These are phyloP conservation scores for Probosciger aterrimus DNA, from an alignment of 2,113 vertebrate species.

Conservation along the genomic window DNA sequence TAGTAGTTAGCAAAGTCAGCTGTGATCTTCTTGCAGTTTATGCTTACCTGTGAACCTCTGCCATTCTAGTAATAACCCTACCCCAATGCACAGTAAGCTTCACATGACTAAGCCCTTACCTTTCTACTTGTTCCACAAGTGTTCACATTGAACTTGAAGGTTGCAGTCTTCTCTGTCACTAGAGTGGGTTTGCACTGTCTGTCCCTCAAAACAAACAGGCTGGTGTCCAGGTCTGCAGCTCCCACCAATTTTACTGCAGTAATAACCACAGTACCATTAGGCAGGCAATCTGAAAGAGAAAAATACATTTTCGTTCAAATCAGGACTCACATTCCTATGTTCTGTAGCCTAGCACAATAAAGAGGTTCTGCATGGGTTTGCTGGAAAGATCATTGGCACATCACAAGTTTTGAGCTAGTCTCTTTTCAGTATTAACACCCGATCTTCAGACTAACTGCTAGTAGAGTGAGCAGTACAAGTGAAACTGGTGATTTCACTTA, in stretches of 20 bases:
- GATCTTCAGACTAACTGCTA: neutral
- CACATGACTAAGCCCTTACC: neutral
- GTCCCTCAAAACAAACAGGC: slow-evolving; percentile 42
- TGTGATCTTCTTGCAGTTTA: neutral
- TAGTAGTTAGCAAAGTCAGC: neutral
- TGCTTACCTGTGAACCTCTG: neutral
- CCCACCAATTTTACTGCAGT: slow-evolving; percentile 25
- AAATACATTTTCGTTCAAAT: neutral
- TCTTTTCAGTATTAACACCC: neutral
- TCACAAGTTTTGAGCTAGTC: neutral
- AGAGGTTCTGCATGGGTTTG: neutral
- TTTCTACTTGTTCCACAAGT: slow-evolving; percentile 55
- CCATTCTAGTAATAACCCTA: neutral
- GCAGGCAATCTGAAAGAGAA: slow-evolving; percentile 50
- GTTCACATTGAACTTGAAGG: slow-evolving; percentile 45
- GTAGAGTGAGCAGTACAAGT: neutral
- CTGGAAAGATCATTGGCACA: neutral
- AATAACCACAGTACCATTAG: slow-evolving; percentile 52
- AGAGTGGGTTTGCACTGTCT: neutral
- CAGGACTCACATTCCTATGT: neutral
- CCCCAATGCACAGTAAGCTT: neutral
- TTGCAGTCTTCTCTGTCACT: slow-evolving; percentile 38
- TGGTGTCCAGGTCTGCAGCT: slow-evolving; percentile 17
- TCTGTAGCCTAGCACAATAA: neutral
- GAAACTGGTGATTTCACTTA: neutral